A percentile compares a stretch with the other conserved stretches of the same genome.
Evolutionary conservation across 2,797 vertebrate genomes (phyloP).

Genomic region (Xenops minutus): DNA sequence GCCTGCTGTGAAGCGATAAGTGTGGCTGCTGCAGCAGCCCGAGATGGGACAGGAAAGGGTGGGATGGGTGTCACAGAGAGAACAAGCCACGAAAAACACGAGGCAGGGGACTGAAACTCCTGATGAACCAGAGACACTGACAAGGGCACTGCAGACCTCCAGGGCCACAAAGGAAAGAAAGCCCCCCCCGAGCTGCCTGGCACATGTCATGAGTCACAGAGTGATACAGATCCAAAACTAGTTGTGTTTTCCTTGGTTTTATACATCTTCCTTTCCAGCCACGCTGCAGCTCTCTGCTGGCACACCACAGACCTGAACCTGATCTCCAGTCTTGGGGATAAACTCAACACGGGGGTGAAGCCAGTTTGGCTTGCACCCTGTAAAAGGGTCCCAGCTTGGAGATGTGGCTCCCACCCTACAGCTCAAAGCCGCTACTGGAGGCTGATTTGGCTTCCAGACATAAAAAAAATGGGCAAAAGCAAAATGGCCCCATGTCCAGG

Average conservation of each 20-base stretch:
- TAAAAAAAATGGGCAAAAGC: background rate
- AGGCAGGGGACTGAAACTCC: background rate
- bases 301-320: background rate
- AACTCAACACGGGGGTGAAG: background rate
- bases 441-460: background rate
- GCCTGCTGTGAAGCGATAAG: background rate
- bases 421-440: background rate
- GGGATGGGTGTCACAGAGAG: background rate
- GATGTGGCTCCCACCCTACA: background rate
- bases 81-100: background rate
- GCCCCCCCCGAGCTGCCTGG: background rate
- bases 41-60: constrained; percentile 39
- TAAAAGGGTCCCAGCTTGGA: background rate
- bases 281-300: background rate
- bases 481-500: rapidly evolving
- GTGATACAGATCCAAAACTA: background rate
- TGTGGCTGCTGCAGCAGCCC: background rate
- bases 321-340: background rate
- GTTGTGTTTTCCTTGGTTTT: background rate
- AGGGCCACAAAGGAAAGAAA: rapidly evolving
- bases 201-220: rapidly evolving
- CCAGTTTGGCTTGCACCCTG: background rate
- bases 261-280: background rate
- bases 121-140: background rate
- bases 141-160: background rate